Evolutionary conservation across 2,797 vertebrate species (phyloP).

Genomic region (Lemur catta): DNA sequence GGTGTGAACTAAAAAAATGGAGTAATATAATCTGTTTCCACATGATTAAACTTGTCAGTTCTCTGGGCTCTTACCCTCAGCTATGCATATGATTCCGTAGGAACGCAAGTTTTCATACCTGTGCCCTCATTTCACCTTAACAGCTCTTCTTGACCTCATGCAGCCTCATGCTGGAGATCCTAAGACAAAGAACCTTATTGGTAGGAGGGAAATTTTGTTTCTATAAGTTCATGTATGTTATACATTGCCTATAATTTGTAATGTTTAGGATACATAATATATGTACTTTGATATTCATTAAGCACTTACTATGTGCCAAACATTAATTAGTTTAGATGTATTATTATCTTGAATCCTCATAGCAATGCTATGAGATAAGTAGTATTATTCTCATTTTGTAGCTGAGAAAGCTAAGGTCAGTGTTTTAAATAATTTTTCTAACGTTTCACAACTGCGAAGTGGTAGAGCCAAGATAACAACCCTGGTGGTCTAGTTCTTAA

Average conservation of each 20-base stretch:
- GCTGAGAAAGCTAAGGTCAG: not conserved
- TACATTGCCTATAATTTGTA: not conserved
- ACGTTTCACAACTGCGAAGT: not conserved
- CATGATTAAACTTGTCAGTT: not conserved
- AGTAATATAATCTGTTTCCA: not conserved
- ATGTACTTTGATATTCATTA: not conserved
- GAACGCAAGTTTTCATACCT: not conserved
- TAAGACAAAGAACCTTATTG: not conserved
- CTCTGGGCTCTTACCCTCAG: not conserved
- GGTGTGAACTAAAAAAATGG: not conserved
- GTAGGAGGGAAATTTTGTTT: not conserved
- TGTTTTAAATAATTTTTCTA: not conserved
- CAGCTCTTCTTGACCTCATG: not conserved
- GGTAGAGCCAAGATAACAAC: not conserved
- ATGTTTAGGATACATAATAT: not conserved
- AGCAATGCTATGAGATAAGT: not conserved
- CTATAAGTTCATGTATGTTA: not conserved
- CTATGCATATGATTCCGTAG: not conserved
- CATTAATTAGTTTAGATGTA: not conserved
- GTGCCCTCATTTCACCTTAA: not conserved
- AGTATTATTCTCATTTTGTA: constrained; percentile 2
- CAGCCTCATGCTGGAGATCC: not conserved
- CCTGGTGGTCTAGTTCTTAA: not conserved
- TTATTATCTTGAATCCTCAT: not conserved
- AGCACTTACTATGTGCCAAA: not conserved